Percentiles rank a stretch among this genome's conserved stretches.
Evolutionary conservation across 2,113 vertebrate genomes (phyloP).

Genomic region (Osmerus mordax): DNA sequence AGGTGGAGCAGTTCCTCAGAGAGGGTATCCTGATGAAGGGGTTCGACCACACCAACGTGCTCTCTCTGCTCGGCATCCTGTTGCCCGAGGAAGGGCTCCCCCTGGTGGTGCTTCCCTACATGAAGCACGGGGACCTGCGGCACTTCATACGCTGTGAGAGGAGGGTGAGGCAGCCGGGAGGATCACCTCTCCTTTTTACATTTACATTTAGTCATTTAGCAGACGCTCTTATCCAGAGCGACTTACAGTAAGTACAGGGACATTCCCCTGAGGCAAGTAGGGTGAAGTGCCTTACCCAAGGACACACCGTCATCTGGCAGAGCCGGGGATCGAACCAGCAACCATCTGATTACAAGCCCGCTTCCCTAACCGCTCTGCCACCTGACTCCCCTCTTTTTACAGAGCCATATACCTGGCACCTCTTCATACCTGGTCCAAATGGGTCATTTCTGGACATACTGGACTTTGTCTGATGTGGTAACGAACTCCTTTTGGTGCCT

Average conservation of each 20-base stretch:
- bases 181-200: not conserved
- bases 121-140: conserved; percentile 91
- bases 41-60: conserved; percentile 87
- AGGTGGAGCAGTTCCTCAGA: conserved; percentile 91
- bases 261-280: no score
- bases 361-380: no score
- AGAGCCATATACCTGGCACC: not conserved
- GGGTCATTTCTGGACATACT: no score
- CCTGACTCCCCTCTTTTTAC: not conserved
- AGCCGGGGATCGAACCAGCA: no score
- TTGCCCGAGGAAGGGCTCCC: conserved; percentile 87
- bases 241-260: no score
- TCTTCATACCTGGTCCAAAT: not conserved
- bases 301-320: no score
- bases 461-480: not conserved
- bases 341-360: no score
- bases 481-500: not conserved
- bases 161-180: conserved; percentile 67
- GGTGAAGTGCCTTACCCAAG: no score
- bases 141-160: conserved; percentile 87
- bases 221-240: no score
- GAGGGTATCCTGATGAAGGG: conserved; percentile 96
- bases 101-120: conserved; percentile 87
- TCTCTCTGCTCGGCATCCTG: conserved; percentile 87
- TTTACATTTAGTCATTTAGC: no score